Percentiles rank a stretch among this genome's conserved stretches.
phyloP scores from a whole-genome alignment of 2,888 invertebrate species.

The Hydropsyche betteni region DNA sequence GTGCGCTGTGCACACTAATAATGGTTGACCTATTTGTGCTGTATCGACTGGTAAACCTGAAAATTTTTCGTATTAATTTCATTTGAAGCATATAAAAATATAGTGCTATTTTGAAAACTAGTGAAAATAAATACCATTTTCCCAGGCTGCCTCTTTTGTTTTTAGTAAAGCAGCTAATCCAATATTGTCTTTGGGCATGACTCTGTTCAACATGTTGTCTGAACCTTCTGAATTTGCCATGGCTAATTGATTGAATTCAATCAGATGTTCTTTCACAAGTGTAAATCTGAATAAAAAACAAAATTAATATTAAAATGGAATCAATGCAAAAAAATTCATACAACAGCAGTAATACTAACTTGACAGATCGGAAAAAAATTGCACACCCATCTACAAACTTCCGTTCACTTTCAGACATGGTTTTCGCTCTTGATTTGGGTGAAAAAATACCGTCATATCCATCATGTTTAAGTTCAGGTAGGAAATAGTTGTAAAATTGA shows the following conservation, averaged over 20 bases:
- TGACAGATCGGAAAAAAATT: slow-evolving; percentile 93
- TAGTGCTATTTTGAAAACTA: too few relatives aligned
- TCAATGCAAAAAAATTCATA: slow-evolving; percentile 30
- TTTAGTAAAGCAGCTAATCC: slow-evolving; percentile 94
- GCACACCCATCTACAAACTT: slow-evolving; percentile 99
- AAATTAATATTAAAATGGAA: slow-evolving; percentile 54
- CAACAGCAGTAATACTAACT: slow-evolving; percentile 69
- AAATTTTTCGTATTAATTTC: slow-evolving; percentile 38
- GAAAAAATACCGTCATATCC: slow-evolving; percentile 97
- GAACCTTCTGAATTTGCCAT: slow-evolving; percentile 99
- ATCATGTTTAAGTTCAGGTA: slow-evolving; percentile 90
- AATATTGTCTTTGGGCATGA: slow-evolving; percentile 99
- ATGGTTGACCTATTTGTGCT: slow-evolving; percentile 80
- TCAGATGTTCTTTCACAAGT: slow-evolving; percentile 93
- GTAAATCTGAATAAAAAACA: slow-evolving; percentile 93
- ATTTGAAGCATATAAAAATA: too few relatives aligned
- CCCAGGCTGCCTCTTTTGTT: slow-evolving; percentile 95
- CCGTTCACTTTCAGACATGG: slow-evolving; percentile 95
- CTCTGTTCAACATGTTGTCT: slow-evolving; percentile 97
- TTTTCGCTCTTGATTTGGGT: slow-evolving; percentile 97
- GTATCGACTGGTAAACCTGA: slow-evolving; percentile 78
- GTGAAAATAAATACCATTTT: slow-evolving; percentile 71
- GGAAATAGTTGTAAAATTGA: slow-evolving; percentile 96
- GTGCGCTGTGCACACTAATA: slow-evolving; percentile 97
- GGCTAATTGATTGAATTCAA: slow-evolving; percentile 98